Conservation (phyloP, 2,113 vertebrate genomes). For the Sebastes schlegelii region DNA sequence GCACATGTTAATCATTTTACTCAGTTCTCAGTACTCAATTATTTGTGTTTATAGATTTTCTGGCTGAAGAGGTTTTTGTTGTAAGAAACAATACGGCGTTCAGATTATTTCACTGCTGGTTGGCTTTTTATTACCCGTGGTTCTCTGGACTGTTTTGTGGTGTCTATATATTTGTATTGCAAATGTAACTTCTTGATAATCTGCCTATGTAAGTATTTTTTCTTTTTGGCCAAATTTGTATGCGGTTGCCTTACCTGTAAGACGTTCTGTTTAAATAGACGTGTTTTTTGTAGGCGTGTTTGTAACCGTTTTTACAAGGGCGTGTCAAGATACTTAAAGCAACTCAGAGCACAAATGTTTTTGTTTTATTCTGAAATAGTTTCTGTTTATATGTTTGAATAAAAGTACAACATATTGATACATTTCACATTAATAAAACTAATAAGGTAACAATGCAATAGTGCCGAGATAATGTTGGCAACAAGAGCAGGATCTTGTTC, state of each 20-base stretch:
- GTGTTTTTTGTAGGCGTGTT: constrained; percentile 16
- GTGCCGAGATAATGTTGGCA: constrained; percentile 6
- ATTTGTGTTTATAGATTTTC: not conserved
- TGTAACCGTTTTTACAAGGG: constrained; percentile 8
- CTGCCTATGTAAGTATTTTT: constrained; percentile 3
- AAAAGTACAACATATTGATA: constrained; percentile 59
- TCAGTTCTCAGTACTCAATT: not conserved
- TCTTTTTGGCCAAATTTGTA: constrained; percentile 23
- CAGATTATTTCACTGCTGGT: constrained; percentile 2
- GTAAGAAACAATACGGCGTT: constrained; percentile 1
- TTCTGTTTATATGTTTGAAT: constrained; percentile 50
- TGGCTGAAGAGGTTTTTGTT: constrained; percentile 23
- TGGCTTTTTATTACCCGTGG: constrained; percentile 1
- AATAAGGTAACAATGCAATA: constrained; percentile 63
- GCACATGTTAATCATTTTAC: not conserved
- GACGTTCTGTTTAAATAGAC: constrained; percentile 5
- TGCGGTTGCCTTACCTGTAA: constrained; percentile 69
- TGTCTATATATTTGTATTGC: constrained; percentile 38
- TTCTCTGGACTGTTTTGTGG: constrained; percentile 15
- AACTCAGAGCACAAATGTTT: constrained; percentile 31
- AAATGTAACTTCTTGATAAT: constrained; percentile 32
- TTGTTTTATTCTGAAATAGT: constrained; percentile 53
- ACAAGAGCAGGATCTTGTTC: not conserved
- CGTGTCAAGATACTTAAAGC: constrained; percentile 26
- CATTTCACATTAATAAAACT: constrained; percentile 47